Conservation (phyloP, 1,140 invertebrate species). For the Myzus persicae region DNA sequence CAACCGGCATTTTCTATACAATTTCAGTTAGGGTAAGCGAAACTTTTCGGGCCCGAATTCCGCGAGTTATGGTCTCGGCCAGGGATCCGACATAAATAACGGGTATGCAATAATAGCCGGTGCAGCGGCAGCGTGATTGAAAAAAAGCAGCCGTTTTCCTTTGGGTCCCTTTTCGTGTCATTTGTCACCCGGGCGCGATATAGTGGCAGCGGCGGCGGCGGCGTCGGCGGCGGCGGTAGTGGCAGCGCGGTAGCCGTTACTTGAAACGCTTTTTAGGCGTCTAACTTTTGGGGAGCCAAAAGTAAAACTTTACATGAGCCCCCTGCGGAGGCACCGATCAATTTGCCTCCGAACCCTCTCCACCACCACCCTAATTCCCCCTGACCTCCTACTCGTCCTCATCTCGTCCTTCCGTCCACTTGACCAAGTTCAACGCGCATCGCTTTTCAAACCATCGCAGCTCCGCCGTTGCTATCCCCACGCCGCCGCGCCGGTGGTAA, state of each 20-base stretch:
- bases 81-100: slow-evolving; percentile 47
- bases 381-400: background rate
- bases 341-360: background rate
- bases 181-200: slow-evolving; percentile 41
- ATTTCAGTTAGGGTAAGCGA: slow-evolving; percentile 11
- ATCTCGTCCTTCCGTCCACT: background rate
- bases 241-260: background rate
- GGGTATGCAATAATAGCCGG: slow-evolving; percentile 54
- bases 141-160: slow-evolving; percentile 55
- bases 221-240: too few relatives aligned
- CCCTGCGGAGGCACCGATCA: slow-evolving; percentile 35
- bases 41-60: slow-evolving; percentile 38
- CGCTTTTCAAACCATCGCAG: slow-evolving; percentile 6
- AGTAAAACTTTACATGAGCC: slow-evolving; percentile 53
- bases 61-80: slow-evolving; percentile 25
- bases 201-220: too few relatives aligned
- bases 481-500: background rate
- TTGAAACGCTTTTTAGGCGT: slow-evolving; percentile 55
- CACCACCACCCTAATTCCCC: background rate
- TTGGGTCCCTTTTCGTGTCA: slow-evolving; percentile 47
- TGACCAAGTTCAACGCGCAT: slow-evolving; percentile 44
- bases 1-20: background rate
- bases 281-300: slow-evolving; percentile 37
- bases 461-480: background rate
- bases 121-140: slow-evolving; percentile 40